Conservation (phyloP, 2,888 invertebrate genomes). For the Anthrax anthrax region DNA sequence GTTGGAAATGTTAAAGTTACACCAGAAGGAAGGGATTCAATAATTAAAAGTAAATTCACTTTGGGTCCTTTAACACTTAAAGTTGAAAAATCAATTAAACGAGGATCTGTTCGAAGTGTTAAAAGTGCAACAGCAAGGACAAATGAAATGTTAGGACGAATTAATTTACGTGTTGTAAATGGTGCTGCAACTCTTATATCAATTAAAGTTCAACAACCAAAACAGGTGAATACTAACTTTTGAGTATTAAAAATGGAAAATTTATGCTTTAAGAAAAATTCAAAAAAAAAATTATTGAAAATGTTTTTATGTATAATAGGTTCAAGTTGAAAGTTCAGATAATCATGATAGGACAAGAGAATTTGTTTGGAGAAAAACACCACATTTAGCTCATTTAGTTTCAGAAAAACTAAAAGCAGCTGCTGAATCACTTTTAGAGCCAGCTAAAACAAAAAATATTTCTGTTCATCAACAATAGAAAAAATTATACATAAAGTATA, state of each 20-base stretch:
- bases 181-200: slow-evolving; percentile 72
- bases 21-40: slow-evolving; percentile 65
- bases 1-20: slow-evolving; percentile 69
- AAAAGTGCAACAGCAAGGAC: slow-evolving; percentile 79
- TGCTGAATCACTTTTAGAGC: slow-evolving; percentile 29
- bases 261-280: too few species aligned
- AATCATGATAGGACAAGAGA: slow-evolving; percentile 74
- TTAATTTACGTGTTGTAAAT: slow-evolving; percentile 61
- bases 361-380: slow-evolving; percentile 68
- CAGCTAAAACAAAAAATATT: slow-evolving; percentile 8
- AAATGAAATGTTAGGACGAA: slow-evolving; percentile 69
- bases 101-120: slow-evolving; percentile 63
- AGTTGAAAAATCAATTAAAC: slow-evolving; percentile 48
- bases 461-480: too few species aligned
- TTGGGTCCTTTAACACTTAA: slow-evolving; percentile 65
- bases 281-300: too few species aligned
- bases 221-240: slow-evolving; percentile 62
- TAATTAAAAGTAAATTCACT: slow-evolving; percentile 67
- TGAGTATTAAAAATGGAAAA: too few species aligned
- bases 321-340: slow-evolving; percentile 65
- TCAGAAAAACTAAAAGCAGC: slow-evolving; percentile 56
- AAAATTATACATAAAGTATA: too few species aligned
- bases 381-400: slow-evolving; percentile 70
- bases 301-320: too few species aligned
- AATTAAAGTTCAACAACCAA: slow-evolving; percentile 73